Conservation (phyloP, 1,140 invertebrate species). For the Neodiprion fabricii region DNA sequence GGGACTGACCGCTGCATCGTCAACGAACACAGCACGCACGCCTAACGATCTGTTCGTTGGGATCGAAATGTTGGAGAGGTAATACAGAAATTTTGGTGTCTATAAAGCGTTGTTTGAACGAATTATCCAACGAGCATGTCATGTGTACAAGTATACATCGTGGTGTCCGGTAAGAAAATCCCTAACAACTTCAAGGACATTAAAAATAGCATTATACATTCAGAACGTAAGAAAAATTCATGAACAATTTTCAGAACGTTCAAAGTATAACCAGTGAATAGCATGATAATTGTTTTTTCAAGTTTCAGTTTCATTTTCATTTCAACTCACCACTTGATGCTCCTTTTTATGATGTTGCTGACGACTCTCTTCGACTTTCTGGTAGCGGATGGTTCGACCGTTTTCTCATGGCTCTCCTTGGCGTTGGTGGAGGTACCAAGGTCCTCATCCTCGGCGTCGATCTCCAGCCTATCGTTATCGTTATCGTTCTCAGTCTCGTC, state of each 20-base stretch:
- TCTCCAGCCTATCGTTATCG: background rate
- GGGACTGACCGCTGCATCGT: slow-evolving; percentile 10
- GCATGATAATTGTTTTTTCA: too few relatives aligned
- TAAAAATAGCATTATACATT: too few relatives aligned
- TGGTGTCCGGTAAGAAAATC: too few relatives aligned
- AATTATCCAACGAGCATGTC: too few relatives aligned
- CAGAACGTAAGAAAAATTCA: too few relatives aligned
- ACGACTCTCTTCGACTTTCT: slow-evolving; percentile 45
- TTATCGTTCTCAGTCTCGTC: slow-evolving; percentile 3
- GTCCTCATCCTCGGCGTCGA: slow-evolving; percentile 26
- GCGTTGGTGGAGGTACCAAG: background rate
- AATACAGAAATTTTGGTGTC: background rate
- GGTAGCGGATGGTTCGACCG: slow-evolving; percentile 8
- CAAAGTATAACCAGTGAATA: too few relatives aligned
- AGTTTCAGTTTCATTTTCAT: too few relatives aligned
- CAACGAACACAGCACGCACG: background rate
- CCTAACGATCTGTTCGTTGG: slow-evolving; percentile 24
- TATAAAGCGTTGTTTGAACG: too few relatives aligned
- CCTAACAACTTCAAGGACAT: too few relatives aligned
- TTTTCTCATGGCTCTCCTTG: background rate
- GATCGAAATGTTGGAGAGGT: slow-evolving; percentile 13
- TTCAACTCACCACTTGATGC: slow-evolving; percentile 54
- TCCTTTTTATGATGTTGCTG: slow-evolving; percentile 54
- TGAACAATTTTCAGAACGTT: too few relatives aligned
- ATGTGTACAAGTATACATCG: too few relatives aligned